Percentiles rank a stretch among this genome's conserved stretches.
Conservation (phyloP, 2,888 invertebrate genomes). For the Drosophila putrida region DNA sequence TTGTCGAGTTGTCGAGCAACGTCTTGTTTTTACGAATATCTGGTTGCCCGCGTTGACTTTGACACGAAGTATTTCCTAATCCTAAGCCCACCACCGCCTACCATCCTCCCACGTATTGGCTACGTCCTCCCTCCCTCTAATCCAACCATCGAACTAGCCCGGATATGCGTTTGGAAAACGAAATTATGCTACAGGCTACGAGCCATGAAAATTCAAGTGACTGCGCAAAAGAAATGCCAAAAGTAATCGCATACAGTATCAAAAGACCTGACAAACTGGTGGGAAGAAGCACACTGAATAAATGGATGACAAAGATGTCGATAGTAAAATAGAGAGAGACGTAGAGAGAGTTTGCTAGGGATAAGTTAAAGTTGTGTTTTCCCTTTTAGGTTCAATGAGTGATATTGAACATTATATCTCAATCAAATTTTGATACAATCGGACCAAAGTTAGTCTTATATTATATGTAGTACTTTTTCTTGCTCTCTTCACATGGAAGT, state of each 20-base stretch:
- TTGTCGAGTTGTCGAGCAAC: slow-evolving; percentile 12
- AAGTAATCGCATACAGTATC: slow-evolving; percentile 55
- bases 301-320: not conserved
- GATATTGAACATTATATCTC: slow-evolving; percentile 8
- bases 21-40: slow-evolving; percentile 58
- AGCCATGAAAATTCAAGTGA: slow-evolving; percentile 52
- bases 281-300: not conserved
- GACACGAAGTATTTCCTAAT: slow-evolving; percentile 57
- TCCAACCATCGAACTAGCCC: slow-evolving; percentile 43
- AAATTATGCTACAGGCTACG: slow-evolving; percentile 62
- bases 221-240: slow-evolving; percentile 52
- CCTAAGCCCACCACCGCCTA: slow-evolving; percentile 22
- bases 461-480: too few species aligned
- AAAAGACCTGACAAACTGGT: slow-evolving; percentile 22
- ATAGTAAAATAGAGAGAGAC: not conserved
- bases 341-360: not conserved
- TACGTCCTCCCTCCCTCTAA: not conserved
- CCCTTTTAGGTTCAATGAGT: slow-evolving; percentile 9
- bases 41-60: slow-evolving; percentile 66
- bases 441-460: too few species aligned
- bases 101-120: not conserved
- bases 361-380: slow-evolving; percentile 4
- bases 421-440: not conserved
- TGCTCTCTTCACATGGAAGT: too few species aligned
- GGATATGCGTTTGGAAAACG: slow-evolving; percentile 69